Evolutionary conservation across 2,888 invertebrate genomes (phyloP).

Genomic region (Uloborus plumipes): DNA sequence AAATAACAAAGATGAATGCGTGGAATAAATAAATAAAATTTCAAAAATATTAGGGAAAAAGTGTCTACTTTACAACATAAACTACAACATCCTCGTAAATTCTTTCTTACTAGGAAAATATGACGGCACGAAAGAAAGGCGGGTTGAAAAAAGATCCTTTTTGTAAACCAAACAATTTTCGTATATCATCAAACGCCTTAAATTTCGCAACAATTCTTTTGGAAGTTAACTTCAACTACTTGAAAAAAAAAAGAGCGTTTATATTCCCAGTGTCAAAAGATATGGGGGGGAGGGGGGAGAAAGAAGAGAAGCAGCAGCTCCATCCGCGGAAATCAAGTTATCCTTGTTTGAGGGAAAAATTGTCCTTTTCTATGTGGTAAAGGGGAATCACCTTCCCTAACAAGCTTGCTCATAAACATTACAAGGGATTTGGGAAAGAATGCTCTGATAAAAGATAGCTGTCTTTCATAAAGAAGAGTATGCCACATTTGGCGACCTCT

Average conservation of each 20-base stretch:
- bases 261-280: slow-evolving; percentile 42
- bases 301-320: background rate
- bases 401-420: slow-evolving; percentile 62
- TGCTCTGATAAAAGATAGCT: slow-evolving; percentile 44
- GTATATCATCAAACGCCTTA: slow-evolving; percentile 42
- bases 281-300: background rate
- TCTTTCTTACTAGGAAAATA: too few species aligned
- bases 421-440: slow-evolving; percentile 35
- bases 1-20: too few species aligned
- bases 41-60: too few species aligned
- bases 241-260: slow-evolving; percentile 40
- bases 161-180: slow-evolving; percentile 34
- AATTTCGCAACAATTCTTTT: slow-evolving; percentile 25
- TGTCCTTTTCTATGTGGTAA: slow-evolving; percentile 47
- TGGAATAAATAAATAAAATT: too few species aligned
- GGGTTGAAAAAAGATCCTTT: slow-evolving; percentile 1
- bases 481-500: slow-evolving; percentile 2
- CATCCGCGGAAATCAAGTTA: slow-evolving; percentile 44
- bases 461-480: slow-evolving; percentile 8
- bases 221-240: slow-evolving; percentile 34
- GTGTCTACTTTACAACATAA: too few species aligned
- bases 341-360: slow-evolving; percentile 53
- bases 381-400: slow-evolving; percentile 49
- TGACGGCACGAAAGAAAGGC: background rate
- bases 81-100: too few species aligned